Evolutionary conservation across 2,888 invertebrate genomes (phyloP), one percentile per base, ranked within the genome.

Genomic region (Phragmatobia fuliginosa): DNA sequence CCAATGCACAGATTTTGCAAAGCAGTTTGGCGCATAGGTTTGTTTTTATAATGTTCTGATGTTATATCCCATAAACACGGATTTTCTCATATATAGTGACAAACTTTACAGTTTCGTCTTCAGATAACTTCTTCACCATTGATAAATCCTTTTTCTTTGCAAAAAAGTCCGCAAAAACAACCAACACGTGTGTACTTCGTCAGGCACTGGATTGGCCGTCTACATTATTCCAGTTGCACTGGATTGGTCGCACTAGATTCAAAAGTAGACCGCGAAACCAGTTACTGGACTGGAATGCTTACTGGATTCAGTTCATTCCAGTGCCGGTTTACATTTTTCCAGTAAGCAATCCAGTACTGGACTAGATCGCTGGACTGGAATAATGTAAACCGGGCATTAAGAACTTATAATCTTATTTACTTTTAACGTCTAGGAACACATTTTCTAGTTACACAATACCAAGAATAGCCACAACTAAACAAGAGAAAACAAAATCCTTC

Each of bases 11-110:
- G 61, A 61, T 66, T 62, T 70, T 70, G 62, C 41, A 75, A 70
- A 58, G 73, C 73, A 56, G 70, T 72, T 74, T 75, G 71, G 62
- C 71, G 65, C 75, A 73, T 62, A 73, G 73, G 69, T 75, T 70
- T 75, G 59, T 75, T 75, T 61, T 64, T 66, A 41, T 75, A 73
- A 66, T 71, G 71, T 63, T 49, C 52, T 71, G 71, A 67, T 61
- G 73, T 73, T 73, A 71, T 73, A 16, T 59, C 31, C 59, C 59
- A 59, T 59, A 59, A 32, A 31, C 31, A 31, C 11, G 31, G 14
- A 18, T 73, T 73, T 71, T 70, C 71, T 70, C 71, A 59, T 73
- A 73, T 71, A 33, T 41, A 45, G 67, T 18, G 31, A 32, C 32
- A 32, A 59, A 59, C 58, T 58, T 58, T 58, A 58, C 14, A 31